A percentile compares a stretch with the other conserved stretches of the same genome.
Evolutionary conservation across 2,113 vertebrate genomes (phyloP).

Genomic region (Grammomys surdaster): DNA sequence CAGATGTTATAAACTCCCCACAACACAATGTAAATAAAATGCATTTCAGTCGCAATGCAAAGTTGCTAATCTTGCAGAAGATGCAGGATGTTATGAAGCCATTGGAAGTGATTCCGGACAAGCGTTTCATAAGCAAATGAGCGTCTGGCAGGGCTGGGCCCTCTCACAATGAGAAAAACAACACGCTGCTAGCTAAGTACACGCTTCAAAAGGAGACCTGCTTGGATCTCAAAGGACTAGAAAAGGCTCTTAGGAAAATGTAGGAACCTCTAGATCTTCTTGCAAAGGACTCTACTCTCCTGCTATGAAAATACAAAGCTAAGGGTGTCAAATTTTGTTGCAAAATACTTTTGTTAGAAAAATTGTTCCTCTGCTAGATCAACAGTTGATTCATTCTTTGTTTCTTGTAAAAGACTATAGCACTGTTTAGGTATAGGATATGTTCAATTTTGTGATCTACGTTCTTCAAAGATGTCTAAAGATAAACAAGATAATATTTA

Average conservation of each 20-base stretch:
- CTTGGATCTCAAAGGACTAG: constrained; percentile 69
- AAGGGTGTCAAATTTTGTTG: constrained; percentile 54
- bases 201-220: constrained; percentile 60
- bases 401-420: constrained; percentile 58
- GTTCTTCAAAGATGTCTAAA: constrained; percentile 56
- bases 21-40: constrained; percentile 73
- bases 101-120: constrained; percentile 65
- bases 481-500: constrained; percentile 48
- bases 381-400: constrained; percentile 41
- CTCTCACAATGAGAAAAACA: constrained; percentile 71
- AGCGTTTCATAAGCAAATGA: constrained; percentile 64
- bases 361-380: background rate
- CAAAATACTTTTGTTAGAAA: constrained; percentile 58
- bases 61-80: constrained; percentile 78
- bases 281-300: constrained; percentile 49
- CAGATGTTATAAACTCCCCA: constrained; percentile 63
- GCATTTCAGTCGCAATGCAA: constrained; percentile 61
- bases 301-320: constrained; percentile 51
- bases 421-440: constrained; percentile 20
- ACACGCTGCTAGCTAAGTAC: constrained; percentile 20
- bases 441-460: background rate
- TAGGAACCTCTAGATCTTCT: background rate
- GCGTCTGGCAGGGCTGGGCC: constrained; percentile 26
- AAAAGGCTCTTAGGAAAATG: constrained; percentile 62
- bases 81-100: constrained; percentile 66